These are phyloP conservation scores for Arothron firmamentum DNA, from an alignment of 2,113 vertebrate genomes.

Conservation along the genomic window DNA sequence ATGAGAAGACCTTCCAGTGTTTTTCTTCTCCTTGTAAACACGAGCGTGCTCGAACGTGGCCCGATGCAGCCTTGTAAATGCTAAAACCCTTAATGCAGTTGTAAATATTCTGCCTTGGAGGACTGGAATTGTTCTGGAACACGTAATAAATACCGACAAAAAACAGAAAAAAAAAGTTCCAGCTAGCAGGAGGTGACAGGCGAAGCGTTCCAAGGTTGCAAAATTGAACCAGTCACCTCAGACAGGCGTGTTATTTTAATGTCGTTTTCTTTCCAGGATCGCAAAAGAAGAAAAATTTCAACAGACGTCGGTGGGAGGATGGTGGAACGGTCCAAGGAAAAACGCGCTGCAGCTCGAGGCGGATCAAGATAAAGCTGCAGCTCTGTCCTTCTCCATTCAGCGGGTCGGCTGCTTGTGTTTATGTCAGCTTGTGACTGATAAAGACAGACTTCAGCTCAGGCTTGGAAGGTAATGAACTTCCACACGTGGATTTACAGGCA, in stretches of 20 bases:
- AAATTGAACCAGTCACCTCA: background rate
- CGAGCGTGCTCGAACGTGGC: background rate
- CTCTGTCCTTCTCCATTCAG: background rate
- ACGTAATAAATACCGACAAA: background rate
- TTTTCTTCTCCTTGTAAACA: constrained; percentile 14
- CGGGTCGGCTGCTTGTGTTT: too few species aligned
- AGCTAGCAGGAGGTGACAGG: background rate
- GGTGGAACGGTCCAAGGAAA: background rate
- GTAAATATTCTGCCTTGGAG: background rate
- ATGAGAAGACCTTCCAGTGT: background rate
- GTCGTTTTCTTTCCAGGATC: background rate
- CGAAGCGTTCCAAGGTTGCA: background rate
- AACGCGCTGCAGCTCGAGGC: background rate
- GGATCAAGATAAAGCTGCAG: background rate
- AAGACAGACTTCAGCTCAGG: background rate
- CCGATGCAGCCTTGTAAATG: background rate
- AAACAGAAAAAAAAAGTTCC: background rate
- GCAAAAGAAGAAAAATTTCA: background rate
- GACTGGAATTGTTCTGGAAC: background rate
- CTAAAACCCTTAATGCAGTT: background rate
- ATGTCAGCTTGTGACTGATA: too few species aligned
- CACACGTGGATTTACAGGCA: constrained; percentile 28
- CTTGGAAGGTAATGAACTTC: constrained; percentile 12
- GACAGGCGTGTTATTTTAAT: background rate
- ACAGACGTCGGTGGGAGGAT: background rate